Evolutionary conservation across 2,888 invertebrate genomes (phyloP).

Genomic region (Melanchra persicariae): DNA sequence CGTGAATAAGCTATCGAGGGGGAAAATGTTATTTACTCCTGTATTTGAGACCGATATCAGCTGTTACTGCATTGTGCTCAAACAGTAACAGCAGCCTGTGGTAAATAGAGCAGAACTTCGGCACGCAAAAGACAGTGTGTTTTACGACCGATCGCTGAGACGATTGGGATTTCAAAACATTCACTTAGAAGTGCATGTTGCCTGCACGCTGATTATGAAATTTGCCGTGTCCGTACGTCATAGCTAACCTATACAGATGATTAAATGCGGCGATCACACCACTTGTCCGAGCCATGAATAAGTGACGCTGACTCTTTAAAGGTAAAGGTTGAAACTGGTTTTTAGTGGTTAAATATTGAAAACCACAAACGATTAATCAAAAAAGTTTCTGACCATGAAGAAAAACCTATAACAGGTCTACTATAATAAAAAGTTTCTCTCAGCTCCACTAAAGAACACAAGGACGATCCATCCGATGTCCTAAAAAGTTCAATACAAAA

Average conservation of each 20-base stretch:
- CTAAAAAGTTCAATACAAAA: conserved; percentile 6
- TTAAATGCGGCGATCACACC: conserved; percentile 9
- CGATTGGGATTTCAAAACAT: conserved; percentile 38
- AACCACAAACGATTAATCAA: conserved; percentile 6
- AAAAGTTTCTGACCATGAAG: background rate
- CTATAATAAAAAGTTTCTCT: background rate
- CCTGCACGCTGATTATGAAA: conserved; percentile 33
- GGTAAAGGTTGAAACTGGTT: conserved; percentile 1
- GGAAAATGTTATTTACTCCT: conserved; percentile 50
- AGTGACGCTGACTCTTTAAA: conserved; percentile 7
- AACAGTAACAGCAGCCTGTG: conserved; percentile 35
- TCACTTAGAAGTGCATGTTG: conserved; percentile 13
- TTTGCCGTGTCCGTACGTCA: conserved; percentile 9
- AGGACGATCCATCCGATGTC: conserved; percentile 5
- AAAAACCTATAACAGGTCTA: background rate
- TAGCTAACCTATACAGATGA: conserved; percentile 12
- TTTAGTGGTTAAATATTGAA: background rate
- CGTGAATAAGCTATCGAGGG: conserved; percentile 40
- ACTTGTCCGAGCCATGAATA: conserved; percentile 17
- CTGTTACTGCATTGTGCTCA: conserved; percentile 42
- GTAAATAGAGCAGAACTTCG: conserved; percentile 54
- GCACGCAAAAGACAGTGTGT: conserved; percentile 26
- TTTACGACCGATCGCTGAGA: conserved; percentile 26
- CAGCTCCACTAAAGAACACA: conserved; percentile 5
- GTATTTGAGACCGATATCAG: conserved; percentile 41